These are phyloP conservation scores for Picus viridis DNA, from an alignment of 2,797 vertebrate species.

Conservation along the genomic window DNA sequence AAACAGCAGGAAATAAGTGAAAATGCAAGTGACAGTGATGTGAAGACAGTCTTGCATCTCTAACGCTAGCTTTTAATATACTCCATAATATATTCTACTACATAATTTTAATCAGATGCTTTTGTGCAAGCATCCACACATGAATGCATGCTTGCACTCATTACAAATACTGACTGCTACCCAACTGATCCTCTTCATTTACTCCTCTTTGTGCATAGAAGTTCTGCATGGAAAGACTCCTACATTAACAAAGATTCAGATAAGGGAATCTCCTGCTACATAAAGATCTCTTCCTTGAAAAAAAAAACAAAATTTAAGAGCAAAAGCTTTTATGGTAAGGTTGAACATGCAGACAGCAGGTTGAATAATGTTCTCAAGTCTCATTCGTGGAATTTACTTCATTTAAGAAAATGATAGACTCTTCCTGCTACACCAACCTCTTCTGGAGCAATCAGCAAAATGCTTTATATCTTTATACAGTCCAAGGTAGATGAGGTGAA, in stretches of 20 bases:
- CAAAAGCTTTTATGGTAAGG: background rate
- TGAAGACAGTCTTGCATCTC: background rate
- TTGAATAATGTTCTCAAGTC: background rate
- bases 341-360: background rate
- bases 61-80: background rate
- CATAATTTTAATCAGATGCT: conserved; percentile 8
- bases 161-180: background rate
- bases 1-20: conserved; percentile 8
- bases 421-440: background rate
- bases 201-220: background rate
- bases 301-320: background rate
- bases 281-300: background rate
- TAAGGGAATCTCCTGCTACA: background rate
- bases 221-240: background rate
- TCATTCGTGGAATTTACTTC: background rate
- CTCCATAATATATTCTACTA: background rate
- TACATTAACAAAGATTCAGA: background rate
- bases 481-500: background rate
- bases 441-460: background rate
- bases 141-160: background rate
- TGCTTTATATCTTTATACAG: background rate
- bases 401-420: background rate
- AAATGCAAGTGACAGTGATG: background rate
- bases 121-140: background rate
- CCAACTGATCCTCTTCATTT: background rate